These are phyloP conservation scores for Phymastichus coffea DNA, from an alignment of 1,140 invertebrate genomes.

Conservation along the genomic window DNA sequence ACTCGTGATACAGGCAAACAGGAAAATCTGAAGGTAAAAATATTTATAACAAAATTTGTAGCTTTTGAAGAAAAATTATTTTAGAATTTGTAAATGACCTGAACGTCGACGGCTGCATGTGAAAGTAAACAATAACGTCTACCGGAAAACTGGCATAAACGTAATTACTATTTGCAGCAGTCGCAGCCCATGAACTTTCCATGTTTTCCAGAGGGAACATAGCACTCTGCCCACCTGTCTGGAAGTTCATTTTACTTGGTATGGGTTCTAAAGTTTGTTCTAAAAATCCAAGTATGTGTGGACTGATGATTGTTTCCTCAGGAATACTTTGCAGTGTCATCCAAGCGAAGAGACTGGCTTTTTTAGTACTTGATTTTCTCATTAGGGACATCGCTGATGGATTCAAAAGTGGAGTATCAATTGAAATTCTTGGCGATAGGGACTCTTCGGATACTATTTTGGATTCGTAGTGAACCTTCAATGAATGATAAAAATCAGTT, in stretches of 20 bases:
- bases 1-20: slow-evolving; percentile 93
- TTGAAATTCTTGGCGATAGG: slow-evolving; percentile 41
- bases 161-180: slow-evolving; percentile 70
- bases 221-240: slow-evolving; percentile 46
- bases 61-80: too few species aligned
- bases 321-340: slow-evolving; percentile 93
- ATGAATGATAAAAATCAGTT: slow-evolving; percentile 20
- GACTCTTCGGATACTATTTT: slow-evolving; percentile 72
- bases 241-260: slow-evolving; percentile 65
- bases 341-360: slow-evolving; percentile 93
- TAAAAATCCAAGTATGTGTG: slow-evolving; percentile 90
- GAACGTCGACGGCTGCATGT: slow-evolving; percentile 96
- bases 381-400: slow-evolving; percentile 38
- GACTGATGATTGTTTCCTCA: slow-evolving; percentile 93
- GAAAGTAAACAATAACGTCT: slow-evolving; percentile 97
- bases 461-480: slow-evolving; percentile 81
- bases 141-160: slow-evolving; percentile 94
- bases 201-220: slow-evolving; percentile 46
- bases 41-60: not conserved
- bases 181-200: slow-evolving; percentile 53
- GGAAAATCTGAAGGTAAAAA: slow-evolving; percentile 68
- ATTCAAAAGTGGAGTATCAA: slow-evolving; percentile 40
- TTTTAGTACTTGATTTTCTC: slow-evolving; percentile 74
- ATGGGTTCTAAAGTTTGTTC: slow-evolving; percentile 94
- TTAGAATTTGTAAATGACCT: too few species aligned